Conservation (phyloP, 1,140 invertebrate genomes). For the Saccostrea glomerata region DNA sequence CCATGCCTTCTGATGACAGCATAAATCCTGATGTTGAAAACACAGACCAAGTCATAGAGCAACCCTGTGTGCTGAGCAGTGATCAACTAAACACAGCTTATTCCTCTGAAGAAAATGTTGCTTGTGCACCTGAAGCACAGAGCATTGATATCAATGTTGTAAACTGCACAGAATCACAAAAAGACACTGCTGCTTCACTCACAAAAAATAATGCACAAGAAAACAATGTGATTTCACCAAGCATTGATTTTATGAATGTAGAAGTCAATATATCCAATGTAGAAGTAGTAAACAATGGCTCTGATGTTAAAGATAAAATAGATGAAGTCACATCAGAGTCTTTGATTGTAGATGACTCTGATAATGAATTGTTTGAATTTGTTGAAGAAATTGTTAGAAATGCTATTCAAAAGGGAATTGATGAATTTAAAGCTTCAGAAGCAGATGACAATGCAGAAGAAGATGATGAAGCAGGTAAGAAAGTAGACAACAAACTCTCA, state of each 20-base stretch:
- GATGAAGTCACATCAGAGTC: neutral
- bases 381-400: constrained; percentile 23
- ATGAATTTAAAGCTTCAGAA: constrained; percentile 39
- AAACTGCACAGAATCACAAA: neutral
- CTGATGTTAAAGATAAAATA: constrained; percentile 20
- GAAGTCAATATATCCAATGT: neutral
- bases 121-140: neutral
- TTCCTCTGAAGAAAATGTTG: neutral
- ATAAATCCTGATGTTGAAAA: neutral
- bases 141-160: neutral
- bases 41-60: neutral
- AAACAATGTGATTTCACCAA: neutral
- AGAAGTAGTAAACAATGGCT: neutral
- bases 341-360: neutral
- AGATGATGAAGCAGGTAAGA: constrained; percentile 33
- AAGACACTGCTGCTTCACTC: neutral
- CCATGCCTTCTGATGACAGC: neutral
- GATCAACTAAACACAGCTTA: neutral
- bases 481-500: constrained; percentile 27
- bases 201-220: neutral
- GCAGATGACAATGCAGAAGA: neutral
- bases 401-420: constrained; percentile 44
- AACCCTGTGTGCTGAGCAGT: neutral
- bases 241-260: neutral
- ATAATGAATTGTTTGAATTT: constrained; percentile 28